Evolutionary conservation across 2,888 invertebrate genomes (phyloP), one percentile per base, ranked within the genome.

Genomic region (Geophilus truncorum): DNA sequence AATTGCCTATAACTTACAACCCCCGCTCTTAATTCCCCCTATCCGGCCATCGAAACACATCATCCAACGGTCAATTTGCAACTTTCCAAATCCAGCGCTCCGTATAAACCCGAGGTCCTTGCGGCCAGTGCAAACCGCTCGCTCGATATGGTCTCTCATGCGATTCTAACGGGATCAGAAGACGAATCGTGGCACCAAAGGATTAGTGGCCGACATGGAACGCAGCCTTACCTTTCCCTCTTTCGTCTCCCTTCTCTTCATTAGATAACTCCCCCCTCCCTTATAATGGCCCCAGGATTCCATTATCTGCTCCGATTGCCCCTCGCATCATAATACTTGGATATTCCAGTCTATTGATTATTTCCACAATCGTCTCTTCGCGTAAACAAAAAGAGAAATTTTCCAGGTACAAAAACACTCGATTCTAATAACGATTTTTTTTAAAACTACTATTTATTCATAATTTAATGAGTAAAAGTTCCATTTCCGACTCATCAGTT

Each of bases 81-180:
- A 25, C 25, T 62, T 25, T 5, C 10, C 45, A 62, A 62, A 62
- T 28, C 62, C 62, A 62, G 15, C 62, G 28, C 62, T 23, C 1
- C 62, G 25, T 57, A 23, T 57, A 62, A 45, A 62, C 62, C 10
- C 25, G 6, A 23, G 25, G 62, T 62, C 62, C 62, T 62, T 62
- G 62, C 23, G 62, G 62, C 62, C 62, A 25, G 25, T 28, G 2
- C 25, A 10, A 62, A 62, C 25, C 62, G 28, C 62, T 62, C 62
- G 62, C 28, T 25, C 62, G 62, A 62, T 62, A 25, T 62, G 2
- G 62, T 62, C 62, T 62, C 62, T 62, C 62, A 62, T 62, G 62
- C 62, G 62, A 62, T 62, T 62, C 62, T 62, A 62, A 62, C 62
- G 62, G 62, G 62, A 62, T 62, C 62, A 62, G 62, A 62, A 62